A percentile compares a stretch with the other conserved stretches of the same genome.
Evolutionary conservation across 2,888 invertebrate species (phyloP).

Genomic region (Frankliniella fusca): DNA sequence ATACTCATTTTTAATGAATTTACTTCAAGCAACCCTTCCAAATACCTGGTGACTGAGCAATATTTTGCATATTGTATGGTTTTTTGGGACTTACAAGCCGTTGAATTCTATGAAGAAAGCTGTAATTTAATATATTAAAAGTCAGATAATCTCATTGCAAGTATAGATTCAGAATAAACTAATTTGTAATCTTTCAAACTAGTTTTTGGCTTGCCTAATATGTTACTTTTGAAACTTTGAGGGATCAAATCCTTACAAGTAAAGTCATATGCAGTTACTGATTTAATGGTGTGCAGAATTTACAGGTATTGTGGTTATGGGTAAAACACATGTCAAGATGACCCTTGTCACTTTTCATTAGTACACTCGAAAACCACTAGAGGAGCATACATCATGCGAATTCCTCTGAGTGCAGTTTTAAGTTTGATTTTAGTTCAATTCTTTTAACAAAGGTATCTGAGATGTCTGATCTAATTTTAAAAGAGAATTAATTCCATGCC

Average conservation of each 20-base stretch:
- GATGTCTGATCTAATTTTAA: not conserved
- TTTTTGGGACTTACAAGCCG: too few relatives aligned
- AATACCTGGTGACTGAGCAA: slow-evolving; percentile 11
- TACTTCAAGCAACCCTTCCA: not conserved
- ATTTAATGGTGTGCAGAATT: not conserved
- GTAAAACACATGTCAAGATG: not conserved
- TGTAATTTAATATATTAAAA: too few relatives aligned
- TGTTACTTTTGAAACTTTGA: not conserved
- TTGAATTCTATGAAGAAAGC: too few relatives aligned
- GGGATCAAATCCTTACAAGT: not conserved
- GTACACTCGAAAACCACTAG: slow-evolving; percentile 18
- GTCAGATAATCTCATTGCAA: too few relatives aligned
- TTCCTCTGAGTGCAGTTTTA: slow-evolving; percentile 1
- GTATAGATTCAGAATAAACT: not conserved
- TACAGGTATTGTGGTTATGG: slow-evolving; percentile 7
- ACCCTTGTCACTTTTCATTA: slow-evolving; percentile 23
- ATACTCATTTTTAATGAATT: too few relatives aligned
- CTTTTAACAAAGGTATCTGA: not conserved
- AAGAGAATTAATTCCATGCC: not conserved
- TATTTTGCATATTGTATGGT: not conserved
- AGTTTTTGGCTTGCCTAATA: not conserved
- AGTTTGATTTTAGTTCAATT: not conserved
- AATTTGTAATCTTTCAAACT: not conserved
- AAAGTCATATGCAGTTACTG: not conserved
- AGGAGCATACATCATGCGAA: not conserved